Evolutionary conservation across 2,797 vertebrate genomes (phyloP).

Genomic region (Poecilia picta): DNA sequence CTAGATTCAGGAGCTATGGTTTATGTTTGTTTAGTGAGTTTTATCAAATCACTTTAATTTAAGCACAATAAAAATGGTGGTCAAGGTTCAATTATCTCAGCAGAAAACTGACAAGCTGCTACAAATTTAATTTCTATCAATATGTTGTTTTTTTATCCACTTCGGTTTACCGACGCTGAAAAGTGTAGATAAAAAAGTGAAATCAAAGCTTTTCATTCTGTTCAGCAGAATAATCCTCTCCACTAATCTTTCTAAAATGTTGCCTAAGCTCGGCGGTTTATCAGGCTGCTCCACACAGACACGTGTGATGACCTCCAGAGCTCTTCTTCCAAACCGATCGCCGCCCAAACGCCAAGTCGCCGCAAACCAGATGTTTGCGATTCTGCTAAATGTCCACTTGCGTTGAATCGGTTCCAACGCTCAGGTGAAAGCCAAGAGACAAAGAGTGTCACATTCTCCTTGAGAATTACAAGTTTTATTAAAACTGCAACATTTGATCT

Average conservation of each 20-base stretch:
- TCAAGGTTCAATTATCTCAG: slow-evolving; percentile 1
- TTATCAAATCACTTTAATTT: not conserved
- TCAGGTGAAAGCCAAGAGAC: not conserved
- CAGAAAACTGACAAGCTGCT: not conserved
- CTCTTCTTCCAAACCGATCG: slow-evolving; percentile 17
- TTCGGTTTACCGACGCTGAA: not conserved
- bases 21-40: not conserved
- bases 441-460: not conserved
- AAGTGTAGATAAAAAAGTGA: not conserved
- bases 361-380: slow-evolving; percentile 28
- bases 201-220: not conserved
- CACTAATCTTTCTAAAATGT: not conserved
- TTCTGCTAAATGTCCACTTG: not conserved
- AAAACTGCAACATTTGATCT: slow-evolving; percentile 30
- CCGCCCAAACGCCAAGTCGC: slow-evolving; percentile 23
- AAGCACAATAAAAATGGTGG: not conserved
- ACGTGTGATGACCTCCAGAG: slow-evolving; percentile 31
- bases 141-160: not conserved
- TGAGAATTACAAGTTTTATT: not conserved
- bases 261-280: not conserved
- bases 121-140: not conserved
- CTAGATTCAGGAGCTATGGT: not conserved
- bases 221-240: not conserved
- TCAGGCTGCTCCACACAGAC: slow-evolving; percentile 6
- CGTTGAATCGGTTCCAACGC: not conserved